These are phyloP conservation scores for Lumbricus terrestris DNA, from an alignment of 2,888 invertebrate species.

Conservation along the genomic window DNA sequence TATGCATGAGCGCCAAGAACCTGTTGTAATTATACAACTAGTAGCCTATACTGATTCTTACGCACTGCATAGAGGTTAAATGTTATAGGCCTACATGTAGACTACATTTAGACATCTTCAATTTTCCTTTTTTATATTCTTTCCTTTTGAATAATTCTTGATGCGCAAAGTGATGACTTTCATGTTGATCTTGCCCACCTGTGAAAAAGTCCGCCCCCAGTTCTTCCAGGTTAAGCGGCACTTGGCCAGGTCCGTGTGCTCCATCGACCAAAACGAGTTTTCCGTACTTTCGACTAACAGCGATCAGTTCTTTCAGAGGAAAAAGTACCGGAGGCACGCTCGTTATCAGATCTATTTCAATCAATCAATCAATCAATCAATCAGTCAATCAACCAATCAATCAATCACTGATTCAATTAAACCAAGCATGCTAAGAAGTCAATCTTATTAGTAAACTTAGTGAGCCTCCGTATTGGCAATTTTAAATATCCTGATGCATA, in stretches of 20 bases:
- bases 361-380: neutral
- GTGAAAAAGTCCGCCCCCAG: slow-evolving; percentile 51
- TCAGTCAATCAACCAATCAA: too few species aligned
- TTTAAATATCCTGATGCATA: too few species aligned
- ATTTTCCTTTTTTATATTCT: neutral
- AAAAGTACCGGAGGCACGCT: slow-evolving; percentile 47
- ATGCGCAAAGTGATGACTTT: neutral
- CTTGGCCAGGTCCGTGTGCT: slow-evolving; percentile 53
- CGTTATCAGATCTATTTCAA: slow-evolving; percentile 51
- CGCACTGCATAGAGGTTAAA: too few species aligned
- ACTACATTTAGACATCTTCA: too few species aligned
- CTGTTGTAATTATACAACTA: too few species aligned
- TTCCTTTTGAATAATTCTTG: neutral
- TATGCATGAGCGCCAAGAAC: too few species aligned
- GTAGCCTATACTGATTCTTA: too few species aligned
- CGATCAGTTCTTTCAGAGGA: slow-evolving; percentile 47
- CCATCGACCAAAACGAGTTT: slow-evolving; percentile 52
- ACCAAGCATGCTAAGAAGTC: too few species aligned
- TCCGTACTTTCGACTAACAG: slow-evolving; percentile 44
- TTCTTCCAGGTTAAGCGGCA: slow-evolving; percentile 44
- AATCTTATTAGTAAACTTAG: too few species aligned
- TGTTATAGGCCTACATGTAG: too few species aligned
- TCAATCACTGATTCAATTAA: too few species aligned
- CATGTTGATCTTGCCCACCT: slow-evolving; percentile 38
- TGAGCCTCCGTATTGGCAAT: too few species aligned